Conservation (phyloP, 2,113 vertebrate species). For the Heterocephalus glaber region DNA sequence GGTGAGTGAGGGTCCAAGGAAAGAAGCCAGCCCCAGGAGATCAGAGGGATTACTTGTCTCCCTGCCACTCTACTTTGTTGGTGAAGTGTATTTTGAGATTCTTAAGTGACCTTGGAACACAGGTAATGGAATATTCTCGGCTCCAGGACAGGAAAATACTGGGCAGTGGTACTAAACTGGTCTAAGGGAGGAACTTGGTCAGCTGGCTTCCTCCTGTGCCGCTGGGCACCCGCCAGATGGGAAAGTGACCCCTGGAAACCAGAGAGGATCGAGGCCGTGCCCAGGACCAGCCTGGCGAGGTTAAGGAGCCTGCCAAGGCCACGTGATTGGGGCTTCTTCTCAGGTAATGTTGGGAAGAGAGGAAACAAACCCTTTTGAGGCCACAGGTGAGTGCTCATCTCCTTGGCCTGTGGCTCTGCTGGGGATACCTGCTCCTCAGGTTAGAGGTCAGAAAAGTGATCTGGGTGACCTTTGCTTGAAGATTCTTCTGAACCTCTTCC, state of each 20-base stretch:
- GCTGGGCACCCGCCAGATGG: not conserved
- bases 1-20: not conserved
- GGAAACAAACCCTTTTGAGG: not conserved
- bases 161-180: not conserved
- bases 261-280: not conserved
- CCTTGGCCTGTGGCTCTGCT: not conserved
- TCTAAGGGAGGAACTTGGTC: not conserved
- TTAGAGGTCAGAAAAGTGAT: not conserved
- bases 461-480: not conserved
- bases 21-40: not conserved
- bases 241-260: not conserved
- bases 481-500: not conserved
- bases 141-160: not conserved
- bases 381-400: not conserved
- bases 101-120: not conserved
- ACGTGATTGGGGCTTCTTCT: not conserved
- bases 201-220: not conserved
- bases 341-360: no score
- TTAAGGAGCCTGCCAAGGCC: not conserved
- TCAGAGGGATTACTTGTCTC: not conserved
- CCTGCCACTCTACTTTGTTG: not conserved
- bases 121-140: not conserved
- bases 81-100: conserved; percentile 43
- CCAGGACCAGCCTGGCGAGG: not conserved
- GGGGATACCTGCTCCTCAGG: not conserved